Conservation (phyloP, 2,888 invertebrate species). For the Lasioglossum villosulum region DNA sequence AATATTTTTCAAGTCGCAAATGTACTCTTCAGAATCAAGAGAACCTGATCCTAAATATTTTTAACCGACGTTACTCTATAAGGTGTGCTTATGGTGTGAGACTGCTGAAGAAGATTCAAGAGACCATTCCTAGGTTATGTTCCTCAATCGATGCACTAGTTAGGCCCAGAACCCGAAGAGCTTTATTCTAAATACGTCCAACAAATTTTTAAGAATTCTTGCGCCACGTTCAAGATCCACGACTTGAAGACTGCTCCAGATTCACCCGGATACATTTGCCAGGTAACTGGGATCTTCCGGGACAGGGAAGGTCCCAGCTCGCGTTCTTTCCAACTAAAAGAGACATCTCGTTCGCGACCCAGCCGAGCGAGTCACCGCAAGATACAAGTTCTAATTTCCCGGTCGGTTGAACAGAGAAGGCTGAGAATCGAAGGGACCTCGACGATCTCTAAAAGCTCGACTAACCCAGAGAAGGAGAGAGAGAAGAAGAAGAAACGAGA, state of each 20-base stretch:
- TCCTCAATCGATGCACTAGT: too few species aligned
- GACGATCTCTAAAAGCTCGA: conserved; percentile 25
- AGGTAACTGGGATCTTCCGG: not conserved
- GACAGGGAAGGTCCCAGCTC: not conserved
- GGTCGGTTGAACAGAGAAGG: not conserved
- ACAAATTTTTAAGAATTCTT: not conserved
- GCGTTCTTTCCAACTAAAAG: not conserved
- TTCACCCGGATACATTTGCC: not conserved
- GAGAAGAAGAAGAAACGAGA: not conserved
- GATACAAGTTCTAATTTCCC: conserved; percentile 10
- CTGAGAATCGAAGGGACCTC: not conserved
- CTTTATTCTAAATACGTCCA: not conserved
- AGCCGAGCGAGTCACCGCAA: not conserved
- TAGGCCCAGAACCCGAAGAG: too few species aligned
- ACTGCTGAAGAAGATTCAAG: not conserved
- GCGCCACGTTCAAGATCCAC: not conserved
- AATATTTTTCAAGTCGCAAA: not conserved
- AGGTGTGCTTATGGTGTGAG: not conserved
- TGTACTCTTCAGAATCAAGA: not conserved
- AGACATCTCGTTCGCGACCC: not conserved
- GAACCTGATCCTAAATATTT: not conserved
- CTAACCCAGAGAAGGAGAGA: conserved; percentile 51
- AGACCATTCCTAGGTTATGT: not conserved
- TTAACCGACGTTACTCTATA: not conserved
- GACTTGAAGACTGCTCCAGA: not conserved